These are phyloP conservation scores for Urocyon cinereoargenteus DNA, from an alignment of 2,797 vertebrate species.

Conservation along the genomic window DNA sequence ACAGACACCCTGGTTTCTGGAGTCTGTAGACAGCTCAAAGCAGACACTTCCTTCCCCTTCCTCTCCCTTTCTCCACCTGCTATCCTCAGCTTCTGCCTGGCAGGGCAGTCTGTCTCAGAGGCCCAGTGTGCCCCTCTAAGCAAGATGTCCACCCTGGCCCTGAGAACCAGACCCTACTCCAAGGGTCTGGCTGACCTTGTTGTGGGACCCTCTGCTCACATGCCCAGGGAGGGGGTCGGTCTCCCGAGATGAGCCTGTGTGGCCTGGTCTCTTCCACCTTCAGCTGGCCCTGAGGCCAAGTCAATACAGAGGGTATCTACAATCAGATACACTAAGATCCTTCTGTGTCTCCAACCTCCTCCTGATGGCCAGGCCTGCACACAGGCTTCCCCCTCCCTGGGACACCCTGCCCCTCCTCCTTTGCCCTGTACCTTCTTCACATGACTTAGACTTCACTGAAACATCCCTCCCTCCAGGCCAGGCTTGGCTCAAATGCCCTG, in stretches of 20 bases:
- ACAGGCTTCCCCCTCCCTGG: not conserved
- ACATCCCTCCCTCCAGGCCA: not conserved
- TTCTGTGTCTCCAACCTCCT: not conserved
- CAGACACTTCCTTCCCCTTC: not conserved
- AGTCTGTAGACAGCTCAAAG: not conserved
- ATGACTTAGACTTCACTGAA: not conserved
- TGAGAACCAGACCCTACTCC: not conserved
- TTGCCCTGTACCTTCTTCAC: not conserved
- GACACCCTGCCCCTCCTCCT: not conserved
- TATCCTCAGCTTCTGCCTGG: not conserved
- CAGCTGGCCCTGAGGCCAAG: not conserved
- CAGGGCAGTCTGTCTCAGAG: not conserved
- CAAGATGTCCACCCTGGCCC: not conserved
- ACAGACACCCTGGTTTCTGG: fast-evolving
- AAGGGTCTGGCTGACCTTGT: not conserved
- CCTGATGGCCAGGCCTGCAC: not conserved
- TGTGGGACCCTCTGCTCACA: not conserved
- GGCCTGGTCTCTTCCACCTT: not conserved
- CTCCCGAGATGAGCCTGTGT: not conserved
- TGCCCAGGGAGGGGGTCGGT: too few species aligned
- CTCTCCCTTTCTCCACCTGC: not conserved
- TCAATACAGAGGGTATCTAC: fast-evolving
- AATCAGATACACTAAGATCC: fast-evolving
- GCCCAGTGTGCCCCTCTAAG: not conserved
- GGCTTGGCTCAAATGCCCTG: not conserved